Conservation (phyloP, 2,797 vertebrate genomes). For the Microctenopoma stevenorrisi region DNA sequence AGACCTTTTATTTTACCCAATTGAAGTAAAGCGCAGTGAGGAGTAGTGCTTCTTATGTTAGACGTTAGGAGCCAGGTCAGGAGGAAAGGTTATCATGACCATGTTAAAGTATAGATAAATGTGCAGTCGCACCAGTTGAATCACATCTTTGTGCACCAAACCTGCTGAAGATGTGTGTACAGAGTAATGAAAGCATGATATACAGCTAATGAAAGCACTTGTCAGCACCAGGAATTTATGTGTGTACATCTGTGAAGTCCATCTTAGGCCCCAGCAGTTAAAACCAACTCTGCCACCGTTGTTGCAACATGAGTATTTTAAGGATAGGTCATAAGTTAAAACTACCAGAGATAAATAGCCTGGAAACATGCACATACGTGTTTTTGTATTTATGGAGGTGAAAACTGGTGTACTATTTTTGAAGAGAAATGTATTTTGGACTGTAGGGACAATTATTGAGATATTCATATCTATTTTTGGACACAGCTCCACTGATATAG, state of each 20-base stretch:
- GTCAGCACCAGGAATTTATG: constrained; percentile 82
- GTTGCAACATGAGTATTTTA: constrained; percentile 69
- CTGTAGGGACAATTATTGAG: neutral
- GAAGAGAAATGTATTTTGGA: neutral
- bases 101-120: no score
- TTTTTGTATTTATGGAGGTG: constrained; percentile 1
- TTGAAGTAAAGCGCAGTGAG: no score
- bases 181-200: constrained; percentile 66
- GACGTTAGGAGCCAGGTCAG: no score
- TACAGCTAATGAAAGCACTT: constrained; percentile 78
- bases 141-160: neutral
- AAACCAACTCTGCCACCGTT: constrained; percentile 40
- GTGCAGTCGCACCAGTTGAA: no score
- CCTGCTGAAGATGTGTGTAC: constrained; percentile 25
- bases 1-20: no score
- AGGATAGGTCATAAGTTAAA: constrained; percentile 63
- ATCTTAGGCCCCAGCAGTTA: constrained; percentile 50
- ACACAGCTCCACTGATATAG: neutral
- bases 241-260: constrained; percentile 68
- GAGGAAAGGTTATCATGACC: no score
- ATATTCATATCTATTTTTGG: neutral
- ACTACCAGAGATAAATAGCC: constrained; percentile 43
- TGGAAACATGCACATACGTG: constrained; percentile 20
- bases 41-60: no score
- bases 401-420: neutral